Percentiles rank a stretch among this genome's conserved stretches.
Evolutionary conservation across 2,113 vertebrate genomes (phyloP).

Genomic region (Cyphomyrus discorhynchus): DNA sequence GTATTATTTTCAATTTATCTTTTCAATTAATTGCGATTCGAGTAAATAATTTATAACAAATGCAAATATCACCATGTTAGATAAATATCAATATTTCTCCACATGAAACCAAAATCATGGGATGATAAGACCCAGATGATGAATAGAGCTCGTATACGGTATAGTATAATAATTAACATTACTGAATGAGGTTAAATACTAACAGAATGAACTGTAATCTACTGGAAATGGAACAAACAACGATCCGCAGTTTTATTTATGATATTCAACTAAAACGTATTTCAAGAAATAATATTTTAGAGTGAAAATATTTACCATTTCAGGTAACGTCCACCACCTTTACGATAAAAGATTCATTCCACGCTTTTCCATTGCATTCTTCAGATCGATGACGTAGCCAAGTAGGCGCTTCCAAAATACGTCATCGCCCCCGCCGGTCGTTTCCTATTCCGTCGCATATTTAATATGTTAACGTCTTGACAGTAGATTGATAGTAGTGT

Average conservation of each 20-base stretch:
- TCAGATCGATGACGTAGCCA: constrained; percentile 59
- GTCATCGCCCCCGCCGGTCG: background rate
- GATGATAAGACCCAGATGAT: background rate
- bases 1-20: background rate
- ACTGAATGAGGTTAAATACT: background rate
- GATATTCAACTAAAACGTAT: background rate
- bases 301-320: constrained; percentile 32
- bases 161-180: background rate
- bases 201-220: background rate
- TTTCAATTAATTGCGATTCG: background rate
- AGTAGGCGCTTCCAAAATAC: background rate
- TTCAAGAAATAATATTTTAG: background rate
- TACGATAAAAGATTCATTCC: constrained; percentile 18
- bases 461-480: background rate
- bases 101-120: background rate
- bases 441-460: constrained; percentile 6
- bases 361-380: constrained; percentile 39
- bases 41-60: background rate
- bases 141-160: background rate
- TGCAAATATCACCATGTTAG: background rate
- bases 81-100: background rate
- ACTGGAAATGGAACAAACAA: background rate
- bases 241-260: background rate
- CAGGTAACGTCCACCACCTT: constrained; percentile 13
- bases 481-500: background rate